Evolutionary conservation across 2,888 invertebrate genomes (phyloP).

Genomic region (Rhagonycha fulva): DNA sequence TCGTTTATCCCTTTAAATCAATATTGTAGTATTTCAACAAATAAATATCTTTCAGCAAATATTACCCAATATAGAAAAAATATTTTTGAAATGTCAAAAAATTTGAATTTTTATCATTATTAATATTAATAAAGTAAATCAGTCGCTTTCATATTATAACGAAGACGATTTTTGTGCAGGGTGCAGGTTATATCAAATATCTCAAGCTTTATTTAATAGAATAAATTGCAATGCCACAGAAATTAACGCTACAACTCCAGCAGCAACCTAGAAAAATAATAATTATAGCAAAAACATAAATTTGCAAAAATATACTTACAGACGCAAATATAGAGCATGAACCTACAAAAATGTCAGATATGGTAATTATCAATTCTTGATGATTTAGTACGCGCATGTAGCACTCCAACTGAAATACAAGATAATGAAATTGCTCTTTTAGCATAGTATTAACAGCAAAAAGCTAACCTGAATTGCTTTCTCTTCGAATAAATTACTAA

Average conservation of each 20-base stretch:
- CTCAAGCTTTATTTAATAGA: neutral
- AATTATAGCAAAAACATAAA: neutral
- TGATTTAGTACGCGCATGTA: neutral
- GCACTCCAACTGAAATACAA: neutral
- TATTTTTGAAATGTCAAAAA: too few relatives aligned
- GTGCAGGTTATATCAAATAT: too few relatives aligned
- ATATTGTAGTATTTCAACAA: too few relatives aligned
- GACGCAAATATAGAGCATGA: neutral
- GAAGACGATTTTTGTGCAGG: too few relatives aligned
- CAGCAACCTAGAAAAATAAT: neutral
- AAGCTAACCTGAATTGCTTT: neutral
- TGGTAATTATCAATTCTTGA: neutral
- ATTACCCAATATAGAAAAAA: too few relatives aligned
- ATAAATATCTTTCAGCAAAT: too few relatives aligned
- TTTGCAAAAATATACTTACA: neutral
- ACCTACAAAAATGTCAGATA: neutral
- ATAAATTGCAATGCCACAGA: neutral
- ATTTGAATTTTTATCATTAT: too few relatives aligned
- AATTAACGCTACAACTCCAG: neutral
- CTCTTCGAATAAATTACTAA: too few relatives aligned
- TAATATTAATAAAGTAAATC: too few relatives aligned
- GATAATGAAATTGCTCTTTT: neutral
- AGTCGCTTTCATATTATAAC: too few relatives aligned
- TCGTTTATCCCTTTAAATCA: too few relatives aligned
- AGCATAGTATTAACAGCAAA: neutral